phyloP scores from a whole-genome alignment of 2,797 vertebrate species.

The Loris lydekkerianus region DNA sequence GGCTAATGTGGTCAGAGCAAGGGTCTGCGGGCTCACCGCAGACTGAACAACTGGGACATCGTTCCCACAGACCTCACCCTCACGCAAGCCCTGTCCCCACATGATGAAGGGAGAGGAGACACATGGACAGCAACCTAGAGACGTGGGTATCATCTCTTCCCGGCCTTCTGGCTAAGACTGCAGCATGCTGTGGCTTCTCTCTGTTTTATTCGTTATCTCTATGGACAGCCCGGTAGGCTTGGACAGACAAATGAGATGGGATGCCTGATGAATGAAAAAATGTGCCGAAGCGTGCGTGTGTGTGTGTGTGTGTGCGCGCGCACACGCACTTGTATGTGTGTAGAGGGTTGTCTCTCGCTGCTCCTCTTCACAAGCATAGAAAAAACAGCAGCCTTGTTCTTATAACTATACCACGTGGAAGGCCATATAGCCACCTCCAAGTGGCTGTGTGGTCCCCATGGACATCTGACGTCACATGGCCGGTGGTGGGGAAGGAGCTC shows the following conservation, averaged over 20 bases:
- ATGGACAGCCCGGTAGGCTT: rapidly evolving
- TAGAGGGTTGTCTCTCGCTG: background rate
- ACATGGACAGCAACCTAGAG: rapidly evolving
- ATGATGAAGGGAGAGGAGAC: rapidly evolving
- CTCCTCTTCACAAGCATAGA: background rate
- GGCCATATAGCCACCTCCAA: rapidly evolving
- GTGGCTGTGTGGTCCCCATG: rapidly evolving
- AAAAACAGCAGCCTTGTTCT: background rate
- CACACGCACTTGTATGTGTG: too few species aligned
- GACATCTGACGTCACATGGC: background rate
- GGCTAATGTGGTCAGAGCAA: rapidly evolving
- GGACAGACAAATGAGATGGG: background rate
- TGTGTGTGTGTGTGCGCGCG: too few species aligned
- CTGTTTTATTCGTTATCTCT: rapidly evolving
- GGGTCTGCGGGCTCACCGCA: rapidly evolving
- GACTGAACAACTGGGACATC: rapidly evolving
- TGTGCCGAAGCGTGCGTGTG: rapidly evolving
- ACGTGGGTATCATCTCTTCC: rapidly evolving
- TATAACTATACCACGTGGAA: rapidly evolving
- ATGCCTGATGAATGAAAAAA: rapidly evolving
- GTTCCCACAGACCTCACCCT: rapidly evolving
- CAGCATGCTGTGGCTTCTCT: rapidly evolving
- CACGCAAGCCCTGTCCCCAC: rapidly evolving
- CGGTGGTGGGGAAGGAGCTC: background rate
- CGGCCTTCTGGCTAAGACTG: background rate